phyloP scores from a whole-genome alignment of 2,888 invertebrate genomes.

The Dynastes maya region DNA sequence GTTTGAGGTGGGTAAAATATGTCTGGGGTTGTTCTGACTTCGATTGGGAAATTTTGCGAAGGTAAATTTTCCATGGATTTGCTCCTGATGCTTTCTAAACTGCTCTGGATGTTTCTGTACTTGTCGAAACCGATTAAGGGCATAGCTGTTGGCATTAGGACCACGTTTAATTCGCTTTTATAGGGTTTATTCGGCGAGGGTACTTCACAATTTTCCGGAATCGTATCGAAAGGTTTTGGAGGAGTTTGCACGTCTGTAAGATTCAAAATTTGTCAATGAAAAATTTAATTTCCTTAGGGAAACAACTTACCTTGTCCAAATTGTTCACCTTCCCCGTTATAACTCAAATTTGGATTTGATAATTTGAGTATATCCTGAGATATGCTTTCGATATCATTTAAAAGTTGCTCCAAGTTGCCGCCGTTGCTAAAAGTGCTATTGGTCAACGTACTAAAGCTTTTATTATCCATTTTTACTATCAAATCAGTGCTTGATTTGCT shows the following conservation, averaged over 20 bases:
- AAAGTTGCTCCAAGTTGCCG: conserved; percentile 79
- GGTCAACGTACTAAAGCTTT: conserved; percentile 62
- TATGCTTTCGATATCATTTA: conserved; percentile 79
- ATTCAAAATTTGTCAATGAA: not conserved
- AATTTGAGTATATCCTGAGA: conserved; percentile 68
- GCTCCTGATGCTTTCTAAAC: conserved; percentile 64
- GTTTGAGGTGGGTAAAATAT: conserved; percentile 40
- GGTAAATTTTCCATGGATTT: conserved; percentile 52
- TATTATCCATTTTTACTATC: conserved; percentile 68
- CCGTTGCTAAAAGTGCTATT: conserved; percentile 67
- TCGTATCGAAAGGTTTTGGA: conserved; percentile 33
- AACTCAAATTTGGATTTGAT: conserved; percentile 55
- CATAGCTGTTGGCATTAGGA: conserved; percentile 70
- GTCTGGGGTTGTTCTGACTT: conserved; percentile 55
- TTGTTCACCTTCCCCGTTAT: conserved; percentile 37
- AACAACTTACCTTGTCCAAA: conserved; percentile 27
- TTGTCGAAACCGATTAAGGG: conserved; percentile 69
- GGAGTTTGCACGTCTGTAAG: conserved; percentile 26
- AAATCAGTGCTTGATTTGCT: conserved; percentile 66
- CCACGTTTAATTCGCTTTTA: conserved; percentile 69
- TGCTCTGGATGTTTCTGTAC: conserved; percentile 66
- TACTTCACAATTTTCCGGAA: conserved; percentile 42
- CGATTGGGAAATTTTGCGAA: conserved; percentile 59
- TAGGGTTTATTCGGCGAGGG: conserved; percentile 61
- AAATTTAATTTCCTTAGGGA: not conserved